These are phyloP conservation scores for Bombus polaris DNA, from an alignment of 1,140 invertebrate species.

Conservation along the genomic window DNA sequence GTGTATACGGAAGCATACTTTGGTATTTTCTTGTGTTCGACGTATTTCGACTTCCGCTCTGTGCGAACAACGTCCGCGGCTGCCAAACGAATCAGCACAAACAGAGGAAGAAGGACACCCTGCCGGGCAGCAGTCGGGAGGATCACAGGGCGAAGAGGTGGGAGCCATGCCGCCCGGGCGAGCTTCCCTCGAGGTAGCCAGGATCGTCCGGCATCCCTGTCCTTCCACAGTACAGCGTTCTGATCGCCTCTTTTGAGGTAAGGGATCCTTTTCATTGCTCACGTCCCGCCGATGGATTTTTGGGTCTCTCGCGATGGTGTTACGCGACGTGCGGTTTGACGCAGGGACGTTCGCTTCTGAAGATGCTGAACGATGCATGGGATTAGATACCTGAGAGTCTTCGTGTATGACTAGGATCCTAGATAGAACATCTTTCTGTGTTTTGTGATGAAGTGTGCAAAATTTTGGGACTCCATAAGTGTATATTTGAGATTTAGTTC, in stretches of 20 bases:
- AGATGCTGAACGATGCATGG: no score
- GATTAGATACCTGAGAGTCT: no score
- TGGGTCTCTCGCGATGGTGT: not conserved
- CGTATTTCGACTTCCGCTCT: not conserved
- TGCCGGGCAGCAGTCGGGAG: slow-evolving; percentile 61
- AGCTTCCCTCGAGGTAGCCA: slow-evolving; percentile 76
- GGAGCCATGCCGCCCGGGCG: slow-evolving; percentile 81
- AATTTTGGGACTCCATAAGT: no score
- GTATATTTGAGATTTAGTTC: no score
- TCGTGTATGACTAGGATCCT: not conserved
- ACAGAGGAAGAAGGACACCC: slow-evolving; percentile 48
- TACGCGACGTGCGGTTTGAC: not conserved
- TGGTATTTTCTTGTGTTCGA: not conserved
- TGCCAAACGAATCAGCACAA: slow-evolving; percentile 16
- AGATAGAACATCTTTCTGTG: not conserved
- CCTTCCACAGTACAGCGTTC: slow-evolving; percentile 47
- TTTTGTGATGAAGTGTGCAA: not conserved
- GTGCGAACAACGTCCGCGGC: not conserved
- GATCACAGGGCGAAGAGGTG: slow-evolving; percentile 67
- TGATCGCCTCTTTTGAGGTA: slow-evolving; percentile 70
- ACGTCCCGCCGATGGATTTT: not conserved
- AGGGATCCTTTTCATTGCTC: slow-evolving; percentile 39
- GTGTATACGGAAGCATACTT: not conserved
- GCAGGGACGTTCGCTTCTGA: not conserved
- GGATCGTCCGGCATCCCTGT: slow-evolving; percentile 72